Base-by-base conservation (phyloP, 2,797 vertebrate species). In the Parauchenoglanis punctatus region DNA sequence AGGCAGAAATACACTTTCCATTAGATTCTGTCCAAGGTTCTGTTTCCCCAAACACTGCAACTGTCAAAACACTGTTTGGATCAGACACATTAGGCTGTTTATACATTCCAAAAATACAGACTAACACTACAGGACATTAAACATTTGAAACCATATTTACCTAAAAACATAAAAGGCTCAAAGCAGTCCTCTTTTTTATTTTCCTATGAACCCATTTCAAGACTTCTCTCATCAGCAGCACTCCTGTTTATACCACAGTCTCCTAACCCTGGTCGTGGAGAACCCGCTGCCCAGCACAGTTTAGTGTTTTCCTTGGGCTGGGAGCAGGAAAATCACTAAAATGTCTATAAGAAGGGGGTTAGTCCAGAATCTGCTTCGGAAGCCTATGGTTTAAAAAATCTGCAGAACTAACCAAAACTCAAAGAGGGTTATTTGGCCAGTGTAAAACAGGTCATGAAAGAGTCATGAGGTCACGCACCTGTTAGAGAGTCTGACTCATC, bases 401-500 rank as follows among this genome's bases (percentile, higher is more conserved):
- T 25, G 44, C 31, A 81, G 11, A 12, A 18, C 10, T 23, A 28
- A 5, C 31, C 18, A 31, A 35, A 80, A 65, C 68, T 31, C 7
- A 18, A 15, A 80, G 6, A 70, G 17, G 18, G 5, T 68, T 65
- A 68, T 54, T 25, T 6, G 17, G 31, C 28, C 31, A 25, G 77
- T 40, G 31, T 59, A 12, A 40, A 80, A 52, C 77, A 59, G 25
- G 28, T 61, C 12, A 46, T 7, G 17, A 31, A 40, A 84, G 40
- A 44, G n/a, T 80, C 82, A 81, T 31, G 54, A 85, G 28, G 44
- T 85, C 44, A 81, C 87, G 25, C 84, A 88, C 87, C 87, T 88
- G 83, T 81, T 63, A 85, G 67, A 31, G 87, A 70, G 58, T 88
- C 83, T 10, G 87, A 73, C 44, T 88, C 87, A 70, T 88, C 87